phyloP scores from a whole-genome alignment of 2,113 vertebrate genomes.

The Glaucomys volans region DNA sequence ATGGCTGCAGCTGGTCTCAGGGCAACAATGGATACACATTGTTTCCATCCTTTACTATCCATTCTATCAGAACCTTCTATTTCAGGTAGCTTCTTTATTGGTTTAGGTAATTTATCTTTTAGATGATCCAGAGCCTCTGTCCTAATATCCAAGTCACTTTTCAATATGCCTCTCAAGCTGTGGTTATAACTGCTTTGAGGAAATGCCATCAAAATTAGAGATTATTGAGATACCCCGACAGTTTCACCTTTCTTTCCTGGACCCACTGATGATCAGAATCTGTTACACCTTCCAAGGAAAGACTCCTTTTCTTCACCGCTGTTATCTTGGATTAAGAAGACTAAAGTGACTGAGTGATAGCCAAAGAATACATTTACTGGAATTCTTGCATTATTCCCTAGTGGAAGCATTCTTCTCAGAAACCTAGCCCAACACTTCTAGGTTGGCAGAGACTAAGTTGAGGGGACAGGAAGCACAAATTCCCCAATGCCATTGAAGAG shows the following conservation, averaged over 20 bases:
- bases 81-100: background rate
- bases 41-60: background rate
- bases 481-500: too few relatives aligned
- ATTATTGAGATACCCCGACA: background rate
- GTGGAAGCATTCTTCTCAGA: background rate
- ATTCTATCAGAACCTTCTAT: background rate
- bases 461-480: background rate
- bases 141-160: background rate
- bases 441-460: background rate
- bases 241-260: background rate
- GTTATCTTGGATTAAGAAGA: background rate
- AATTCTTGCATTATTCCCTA: background rate
- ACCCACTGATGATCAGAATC: background rate
- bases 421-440: background rate
- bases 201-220: background rate
- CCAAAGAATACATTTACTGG: background rate
- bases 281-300: background rate
- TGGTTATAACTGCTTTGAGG: background rate
- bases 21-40: too few relatives aligned
- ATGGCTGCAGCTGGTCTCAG: background rate
- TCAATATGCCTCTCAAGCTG: background rate
- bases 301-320: background rate
- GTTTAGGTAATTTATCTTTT: background rate
- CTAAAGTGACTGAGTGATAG: background rate
- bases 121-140: background rate